Evolutionary conservation across 2,888 invertebrate species (phyloP), one percentile per base, ranked within the genome.

Genomic region (Oxytorus armatus): DNA sequence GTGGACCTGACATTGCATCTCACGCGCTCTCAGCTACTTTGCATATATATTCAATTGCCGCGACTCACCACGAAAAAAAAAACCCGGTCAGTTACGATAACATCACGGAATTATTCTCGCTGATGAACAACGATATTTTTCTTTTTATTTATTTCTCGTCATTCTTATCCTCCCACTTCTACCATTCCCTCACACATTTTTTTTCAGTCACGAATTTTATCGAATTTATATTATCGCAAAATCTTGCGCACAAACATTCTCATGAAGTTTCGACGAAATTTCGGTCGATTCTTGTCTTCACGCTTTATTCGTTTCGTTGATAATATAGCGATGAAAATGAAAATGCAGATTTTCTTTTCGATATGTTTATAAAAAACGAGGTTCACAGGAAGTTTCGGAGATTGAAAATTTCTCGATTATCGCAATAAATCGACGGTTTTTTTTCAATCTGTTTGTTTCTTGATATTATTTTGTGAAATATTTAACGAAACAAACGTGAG

Each of bases 1-100:
- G 42, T 66, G 77, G 68, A 42, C 65, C 77, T 49, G n/a, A n/a
- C n/a, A n/a, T n/a, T n/a, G n/a, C 65, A 69, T 76, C 77, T 82
- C 79, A 29, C 29, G 65, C 29, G 25, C 61, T 42, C 23, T 51
- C 14, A n/a, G 36, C 65, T 68, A 42, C 68, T 76, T 76, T 68
- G 53, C 68, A 76, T 72, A 68, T 72, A 63, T 57, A 73, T 61
- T 44, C 72, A 76, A 68, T 76, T 80, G 76, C 36, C 61, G 61
- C 51, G n/a, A n/a, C 72, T 73, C 72, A 16, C n/a, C n/a, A n/a
- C n/a, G n/a, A n/a, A n/a, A n/a, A n/a, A 44, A 49, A 51, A 51
- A 73, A 78, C 59, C 33, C 66, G 66, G 70, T 68, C 72, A 55
- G 18, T 23, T n/a, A 55, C 66, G 79, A 76, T 72, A 61, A 3